Evolutionary conservation across 92 coral and sea anemone species (phyloP).

Genomic region (Siderastrea siderea): DNA sequence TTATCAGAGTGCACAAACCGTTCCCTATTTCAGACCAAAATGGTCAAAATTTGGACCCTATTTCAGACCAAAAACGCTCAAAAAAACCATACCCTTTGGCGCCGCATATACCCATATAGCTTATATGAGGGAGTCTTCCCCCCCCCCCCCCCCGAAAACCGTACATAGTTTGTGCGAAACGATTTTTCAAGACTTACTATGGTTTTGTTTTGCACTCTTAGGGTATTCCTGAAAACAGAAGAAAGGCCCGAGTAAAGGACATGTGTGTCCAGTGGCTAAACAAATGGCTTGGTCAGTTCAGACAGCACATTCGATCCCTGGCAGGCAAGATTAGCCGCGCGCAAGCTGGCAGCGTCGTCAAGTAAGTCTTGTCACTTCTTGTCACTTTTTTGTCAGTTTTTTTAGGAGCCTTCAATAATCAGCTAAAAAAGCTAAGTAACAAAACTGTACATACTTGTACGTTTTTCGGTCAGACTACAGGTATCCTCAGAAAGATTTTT

Average conservation of each 20-base stretch:
- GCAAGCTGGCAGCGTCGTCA: conserved; percentile 93
- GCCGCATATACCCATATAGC: too few species aligned
- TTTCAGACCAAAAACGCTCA: too few species aligned
- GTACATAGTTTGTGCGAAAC: neutral
- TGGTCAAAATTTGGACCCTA: too few species aligned
- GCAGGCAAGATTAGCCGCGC: conserved; percentile 99
- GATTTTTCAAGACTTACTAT: neutral
- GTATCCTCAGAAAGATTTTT: too few species aligned
- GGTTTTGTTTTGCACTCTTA: neutral
- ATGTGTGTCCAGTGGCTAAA: conserved; percentile 91
- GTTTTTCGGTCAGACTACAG: too few species aligned
- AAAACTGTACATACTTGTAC: too few species aligned
- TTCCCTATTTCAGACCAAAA: too few species aligned
- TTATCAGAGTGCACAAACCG: too few species aligned
- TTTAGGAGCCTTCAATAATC: neutral
- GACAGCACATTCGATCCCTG: conserved; percentile 89
- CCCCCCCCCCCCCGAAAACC: too few species aligned
- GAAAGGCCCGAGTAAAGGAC: conserved; percentile 84
- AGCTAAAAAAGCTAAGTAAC: too few species aligned
- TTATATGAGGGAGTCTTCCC: too few species aligned
- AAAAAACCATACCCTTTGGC: too few species aligned
- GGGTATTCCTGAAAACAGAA: conserved; percentile 80
- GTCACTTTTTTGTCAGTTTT: neutral
- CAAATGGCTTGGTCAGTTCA: conserved; percentile 89
- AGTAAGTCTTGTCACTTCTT: conserved; percentile 57